These are phyloP conservation scores for Mesopsocus fuscifrons DNA, from an alignment of 2,888 invertebrate species.

Conservation along the genomic window DNA sequence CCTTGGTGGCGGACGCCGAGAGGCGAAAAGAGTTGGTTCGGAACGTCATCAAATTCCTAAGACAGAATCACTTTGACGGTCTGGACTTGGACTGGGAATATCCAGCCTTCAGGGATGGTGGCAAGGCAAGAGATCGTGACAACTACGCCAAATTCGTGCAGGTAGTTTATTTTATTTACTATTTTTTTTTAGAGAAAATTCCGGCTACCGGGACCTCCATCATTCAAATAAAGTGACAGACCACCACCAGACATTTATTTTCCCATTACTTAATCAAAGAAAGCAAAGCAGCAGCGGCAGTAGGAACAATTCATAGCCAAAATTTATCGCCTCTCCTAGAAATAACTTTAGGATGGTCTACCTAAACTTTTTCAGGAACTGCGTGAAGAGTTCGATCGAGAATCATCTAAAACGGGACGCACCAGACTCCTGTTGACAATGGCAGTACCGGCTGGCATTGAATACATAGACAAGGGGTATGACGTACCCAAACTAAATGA, in stretches of 20 bases:
- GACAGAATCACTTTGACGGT: conserved; percentile 85
- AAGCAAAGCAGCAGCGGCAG: no score
- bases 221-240: conserved; percentile 1
- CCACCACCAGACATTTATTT: no score
- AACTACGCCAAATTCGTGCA: conserved; percentile 76
- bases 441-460: conserved; percentile 86
- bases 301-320: no score
- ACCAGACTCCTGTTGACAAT: conserved; percentile 66
- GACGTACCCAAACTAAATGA: conserved; percentile 72
- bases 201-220: background rate
- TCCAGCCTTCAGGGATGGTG: conserved; percentile 55
- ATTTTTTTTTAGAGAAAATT: background rate
- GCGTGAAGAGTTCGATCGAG: conserved; percentile 73
- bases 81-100: conserved; percentile 91
- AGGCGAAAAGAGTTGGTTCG: conserved; percentile 63
- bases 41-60: conserved; percentile 64
- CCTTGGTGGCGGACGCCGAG: conserved; percentile 64
- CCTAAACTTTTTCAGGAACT: conserved; percentile 51
- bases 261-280: no score
- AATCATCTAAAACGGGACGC: conserved; percentile 65
- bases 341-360: no score
- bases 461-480: conserved; percentile 85
- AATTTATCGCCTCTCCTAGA: no score
- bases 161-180: conserved; percentile 24
- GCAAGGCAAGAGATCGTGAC: conserved; percentile 54